Evolutionary conservation across 2,797 vertebrate species (phyloP), one percentile per base, ranked within the genome.

Genomic region (Phataginus tricuspis): DNA sequence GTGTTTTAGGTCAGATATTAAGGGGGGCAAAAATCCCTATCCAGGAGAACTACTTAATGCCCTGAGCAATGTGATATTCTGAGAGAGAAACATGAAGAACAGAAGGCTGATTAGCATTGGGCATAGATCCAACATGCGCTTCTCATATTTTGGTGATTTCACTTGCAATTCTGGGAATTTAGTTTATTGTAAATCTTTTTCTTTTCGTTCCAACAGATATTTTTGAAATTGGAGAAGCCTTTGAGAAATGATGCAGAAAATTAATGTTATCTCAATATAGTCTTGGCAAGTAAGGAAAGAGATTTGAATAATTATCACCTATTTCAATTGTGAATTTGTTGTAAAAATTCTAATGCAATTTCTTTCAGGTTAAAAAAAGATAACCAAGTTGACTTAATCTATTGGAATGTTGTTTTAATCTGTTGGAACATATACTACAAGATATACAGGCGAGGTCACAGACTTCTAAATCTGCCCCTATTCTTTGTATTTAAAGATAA

Each of bases 161-260:
- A 89, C 69, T 91, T 91, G 31, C 25, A 87, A 64, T 87, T 93
- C 10, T 8, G 90, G 79, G 51, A 91, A 94, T 64, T 87, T 87
- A 29, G 15, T 84, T 86, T 92, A 39, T 31, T 75, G 11, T 66
- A 66, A 71, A 80, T 92, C 34, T 86, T 84, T 78, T 86, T 69
- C 16, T 11, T 91, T 72, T 80, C 71, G 10, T 94, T 96, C 21
- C 9, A 89, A 59, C 16, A 83, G 42, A 69, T 95, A 83, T 57
- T 86, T 92, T 64, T 74, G n/a, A 95, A 94, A 59, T 90, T 57
- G 23, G 55, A 94, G 94, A 88, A 49, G 0, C n/a, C 29, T 88
- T 51, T 83, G 63, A 86, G 74, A 91, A 78, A 68, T 89, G 18
- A 93, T 6, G 66, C 18, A 57, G 45, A 86, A 91, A 93, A 75